Base-by-base conservation (phyloP, 2,888 invertebrate species). In the Thera britannica region DNA sequence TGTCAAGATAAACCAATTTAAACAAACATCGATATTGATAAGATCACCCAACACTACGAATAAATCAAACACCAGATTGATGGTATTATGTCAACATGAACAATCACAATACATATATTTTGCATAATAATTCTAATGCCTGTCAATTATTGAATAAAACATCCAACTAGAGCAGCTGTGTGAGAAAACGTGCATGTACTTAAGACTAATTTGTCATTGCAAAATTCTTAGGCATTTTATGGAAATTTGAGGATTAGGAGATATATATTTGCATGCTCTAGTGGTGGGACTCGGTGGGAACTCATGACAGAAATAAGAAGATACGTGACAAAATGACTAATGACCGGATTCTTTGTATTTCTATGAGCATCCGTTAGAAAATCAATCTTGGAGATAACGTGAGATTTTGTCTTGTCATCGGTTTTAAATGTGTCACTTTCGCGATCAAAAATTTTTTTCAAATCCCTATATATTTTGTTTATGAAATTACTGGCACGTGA, bases 51-150 rank as follows among this genome's bases (percentile, higher is more conserved):
- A 61, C 86, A 67, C 79, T 82, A 75, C 44, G 70, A 74, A 86
- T 87, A 91, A 90, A 90, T 92, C 90, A 90, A 88, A 86, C 86
- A 84, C 76, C 55, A 83, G 88, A 92, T 92, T 90, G 92, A 92
- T 92, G 89, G 90, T 92, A 92, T 93, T 93, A 93, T 93, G 91
- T 92, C 93, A 93, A 92, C 92, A 92, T 89, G 79, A 83, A 87
- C 90, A 87, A 90, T 87, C 86, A 87, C 83, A 91, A 90, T 86
- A 77, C 80, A 70, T 76, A 79, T 80, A 82, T 83, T 93, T 93
- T 89, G 89, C 93, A 93, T 93, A 82, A 93, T 84, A 92, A 90
- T 88, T 78, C 83, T 85, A 86, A 86, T 85, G 81, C 85, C 83
- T 81, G 86, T 88, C 90, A 90, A 90, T 91, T 88, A 90, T 80